These are phyloP conservation scores for Dione vanillae DNA, from an alignment of 2,888 invertebrate genomes.

Conservation along the genomic window DNA sequence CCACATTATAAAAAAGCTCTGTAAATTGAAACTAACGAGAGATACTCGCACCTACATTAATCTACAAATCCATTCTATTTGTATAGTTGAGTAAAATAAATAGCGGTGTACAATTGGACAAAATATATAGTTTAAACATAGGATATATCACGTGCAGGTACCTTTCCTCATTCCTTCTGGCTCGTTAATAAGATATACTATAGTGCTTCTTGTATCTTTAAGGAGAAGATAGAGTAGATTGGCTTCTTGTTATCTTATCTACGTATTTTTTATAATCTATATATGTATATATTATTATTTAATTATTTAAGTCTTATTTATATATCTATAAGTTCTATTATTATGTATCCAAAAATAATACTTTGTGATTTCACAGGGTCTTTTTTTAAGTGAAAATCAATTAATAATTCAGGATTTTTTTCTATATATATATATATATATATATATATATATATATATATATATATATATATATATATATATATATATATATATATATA, in stretches of 20 bases:
- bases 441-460: too few species aligned
- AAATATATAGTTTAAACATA: conserved; percentile 7
- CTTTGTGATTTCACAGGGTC: too few species aligned
- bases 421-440: too few species aligned
- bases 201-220: background rate
- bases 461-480: too few species aligned
- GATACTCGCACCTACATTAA: background rate
- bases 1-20: background rate
- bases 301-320: too few species aligned
- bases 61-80: background rate
- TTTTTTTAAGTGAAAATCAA: too few species aligned
- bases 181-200: conserved; percentile 32
- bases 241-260: background rate
- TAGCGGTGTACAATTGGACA: background rate
- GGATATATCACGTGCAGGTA: conserved; percentile 4
- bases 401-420: too few species aligned
- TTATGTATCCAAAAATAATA: too few species aligned
- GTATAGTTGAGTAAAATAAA: conserved; percentile 3
- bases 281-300: too few species aligned
- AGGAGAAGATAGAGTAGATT: conserved; percentile 3
- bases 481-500: too few species aligned
- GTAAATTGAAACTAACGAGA: background rate
- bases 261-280: background rate
- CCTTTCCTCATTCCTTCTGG: conserved; percentile 31
- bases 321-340: too few species aligned